A percentile compares a stretch with the other conserved stretches of the same genome.
Conservation (phyloP, 2,797 vertebrate species). For the Liparis tanakae region DNA sequence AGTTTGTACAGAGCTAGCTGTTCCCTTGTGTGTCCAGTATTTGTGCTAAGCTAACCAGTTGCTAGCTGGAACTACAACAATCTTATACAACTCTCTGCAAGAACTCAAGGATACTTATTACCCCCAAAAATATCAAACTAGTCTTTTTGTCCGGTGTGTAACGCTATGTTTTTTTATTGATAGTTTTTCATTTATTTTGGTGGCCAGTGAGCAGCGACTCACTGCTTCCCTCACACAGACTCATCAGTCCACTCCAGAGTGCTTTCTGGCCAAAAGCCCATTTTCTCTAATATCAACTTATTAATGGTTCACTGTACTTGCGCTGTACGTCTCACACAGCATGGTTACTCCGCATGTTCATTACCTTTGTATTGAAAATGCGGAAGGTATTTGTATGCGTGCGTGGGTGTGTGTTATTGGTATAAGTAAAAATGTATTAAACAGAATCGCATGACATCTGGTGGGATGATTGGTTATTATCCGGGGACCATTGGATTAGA, state of each 20-base stretch:
- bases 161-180: not conserved
- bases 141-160: not conserved
- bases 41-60: not conserved
- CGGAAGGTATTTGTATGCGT: too few relatives aligned
- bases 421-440: too few relatives aligned
- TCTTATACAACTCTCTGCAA: not conserved
- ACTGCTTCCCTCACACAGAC: not conserved
- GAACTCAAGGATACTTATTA: not conserved
- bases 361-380: too few relatives aligned
- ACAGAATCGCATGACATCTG: too few relatives aligned
- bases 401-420: too few relatives aligned
- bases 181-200: not conserved
- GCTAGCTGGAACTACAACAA: not conserved
- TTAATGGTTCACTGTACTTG: constrained; percentile 14
- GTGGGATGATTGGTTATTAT: too few relatives aligned
- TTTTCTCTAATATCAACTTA: constrained; percentile 13
- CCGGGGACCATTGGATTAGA: too few relatives aligned
- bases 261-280: constrained; percentile 4
- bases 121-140: not conserved
- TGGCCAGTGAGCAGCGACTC: not conserved
- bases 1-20: not conserved
- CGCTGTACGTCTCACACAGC: not conserved
- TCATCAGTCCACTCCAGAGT: not conserved
- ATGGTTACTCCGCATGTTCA: constrained; percentile 6
- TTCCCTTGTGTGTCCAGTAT: not conserved